Base-by-base conservation (phyloP, 2,888 invertebrate genomes). In the Sesamia inferens region DNA sequence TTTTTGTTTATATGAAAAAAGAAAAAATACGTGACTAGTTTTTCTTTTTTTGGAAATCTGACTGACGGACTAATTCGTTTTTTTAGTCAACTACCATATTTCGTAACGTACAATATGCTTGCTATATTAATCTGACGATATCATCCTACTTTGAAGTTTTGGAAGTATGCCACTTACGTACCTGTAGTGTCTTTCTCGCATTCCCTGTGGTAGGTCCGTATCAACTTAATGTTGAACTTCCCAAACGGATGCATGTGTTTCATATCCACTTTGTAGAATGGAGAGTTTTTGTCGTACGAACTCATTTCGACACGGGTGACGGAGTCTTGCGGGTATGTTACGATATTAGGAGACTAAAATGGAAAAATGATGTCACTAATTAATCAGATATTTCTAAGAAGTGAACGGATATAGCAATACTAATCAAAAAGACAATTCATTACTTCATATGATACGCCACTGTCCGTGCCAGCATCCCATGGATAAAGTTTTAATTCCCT, bases 381-480 rank as follows among this genome's bases (percentile, higher is more conserved):
- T 65, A 16, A 13, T 66, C 16, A 8, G 11, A 19, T 31, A 44
- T 55, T 11, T 44, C 64, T 11, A 47, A 4, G 22, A 69, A 42
- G 14, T 5, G 24, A 69, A 24, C 8, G 16, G 13, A 66, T n/a
- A n/a, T n/a, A n/a, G n/a, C n/a, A n/a, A 1, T 59, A 11, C 14
- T 31, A 13, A 16, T 44, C 10, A 48, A 16, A n/a, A 31, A 16
- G 10, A 5, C 6, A 22, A 51, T 5, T 24, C 19, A 6, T 92
- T 91, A 98, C 98, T 97, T 98, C 98, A 90, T 99, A 99, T 4
- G 98, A 98, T 8, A 99, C 97, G 1, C 99, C 99, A 88, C 97
- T 97, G 89, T 99, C 99, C 3, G 99, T 99, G 1, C 99, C 99
- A 57, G 99, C 99, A 94, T 99, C 99, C 97, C 98, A 99, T 0